phyloP scores from a whole-genome alignment of 2,888 invertebrate genomes.

The Carabus problematicus region DNA sequence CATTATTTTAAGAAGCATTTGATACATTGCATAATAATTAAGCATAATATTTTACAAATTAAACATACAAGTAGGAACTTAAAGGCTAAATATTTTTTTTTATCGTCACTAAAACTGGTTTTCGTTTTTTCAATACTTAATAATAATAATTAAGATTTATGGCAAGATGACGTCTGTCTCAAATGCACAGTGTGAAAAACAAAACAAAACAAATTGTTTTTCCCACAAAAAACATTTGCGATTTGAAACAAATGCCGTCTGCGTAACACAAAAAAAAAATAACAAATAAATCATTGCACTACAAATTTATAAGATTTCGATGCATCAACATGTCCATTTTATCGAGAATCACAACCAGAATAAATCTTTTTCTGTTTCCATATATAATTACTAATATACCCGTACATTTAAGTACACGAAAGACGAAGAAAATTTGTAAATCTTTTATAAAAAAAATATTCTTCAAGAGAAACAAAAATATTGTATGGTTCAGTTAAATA shows the following conservation, averaged over 20 bases:
- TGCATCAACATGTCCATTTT: constrained; percentile 23
- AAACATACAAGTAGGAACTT: constrained; percentile 39
- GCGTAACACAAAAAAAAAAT: constrained; percentile 30
- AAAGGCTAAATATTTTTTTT: constrained; percentile 20
- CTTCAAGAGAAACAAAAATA: neutral
- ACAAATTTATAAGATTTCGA: constrained; percentile 32
- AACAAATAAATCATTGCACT: constrained; percentile 36
- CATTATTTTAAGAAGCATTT: constrained; percentile 37
- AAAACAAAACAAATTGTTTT: constrained; percentile 10
- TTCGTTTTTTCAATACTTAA: constrained; percentile 20
- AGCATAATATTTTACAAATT: constrained; percentile 40
- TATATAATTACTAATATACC: constrained; percentile 22
- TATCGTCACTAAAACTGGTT: constrained; percentile 32
- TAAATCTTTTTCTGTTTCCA: constrained; percentile 6
- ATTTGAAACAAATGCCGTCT: constrained; percentile 23
- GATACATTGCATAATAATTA: constrained; percentile 29
- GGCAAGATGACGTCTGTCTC: constrained; percentile 28
- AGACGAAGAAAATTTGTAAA: constrained; percentile 12
- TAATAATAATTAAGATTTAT: constrained; percentile 33
- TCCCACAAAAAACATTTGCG: constrained; percentile 6
- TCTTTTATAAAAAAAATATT: constrained; percentile 25
- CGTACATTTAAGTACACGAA: constrained; percentile 24
- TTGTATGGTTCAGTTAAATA: constrained; percentile 38
- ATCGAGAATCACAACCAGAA: constrained; percentile 32
- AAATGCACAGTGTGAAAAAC: constrained; percentile 1